phyloP scores from a whole-genome alignment of 2,113 vertebrate genomes.

The Sardina pilchardus region DNA sequence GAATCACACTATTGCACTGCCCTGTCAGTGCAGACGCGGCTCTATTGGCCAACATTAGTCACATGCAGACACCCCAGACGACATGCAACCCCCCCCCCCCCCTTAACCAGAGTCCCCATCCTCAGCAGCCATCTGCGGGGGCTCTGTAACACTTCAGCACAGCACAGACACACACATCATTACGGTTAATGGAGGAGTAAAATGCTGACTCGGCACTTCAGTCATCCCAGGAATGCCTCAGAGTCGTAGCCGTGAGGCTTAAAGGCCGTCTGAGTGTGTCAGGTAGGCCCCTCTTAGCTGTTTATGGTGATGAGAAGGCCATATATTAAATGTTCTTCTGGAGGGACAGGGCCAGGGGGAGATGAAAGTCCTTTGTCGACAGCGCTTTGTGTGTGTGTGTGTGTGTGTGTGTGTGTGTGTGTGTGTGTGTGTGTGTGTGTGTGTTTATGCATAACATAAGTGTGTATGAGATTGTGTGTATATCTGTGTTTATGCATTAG shows the following conservation, averaged over 20 bases:
- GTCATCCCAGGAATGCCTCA: not conserved
- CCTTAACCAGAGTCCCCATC: not conserved
- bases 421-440: conserved; percentile 2
- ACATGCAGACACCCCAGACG: not conserved
- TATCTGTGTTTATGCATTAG: conserved; percentile 3
- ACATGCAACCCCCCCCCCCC: not conserved
- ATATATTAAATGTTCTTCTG: conserved; percentile 54
- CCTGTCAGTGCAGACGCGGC: not conserved
- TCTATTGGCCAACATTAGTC: not conserved
- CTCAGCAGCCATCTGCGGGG: not conserved
- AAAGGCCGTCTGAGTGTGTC: not conserved
- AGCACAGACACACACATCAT: not conserved
- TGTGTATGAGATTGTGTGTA: not conserved
- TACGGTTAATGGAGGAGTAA: not conserved
- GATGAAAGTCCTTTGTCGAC: conserved; percentile 43
- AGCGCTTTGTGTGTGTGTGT: too few species aligned
- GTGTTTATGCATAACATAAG: not conserved
- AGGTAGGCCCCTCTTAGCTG: not conserved
- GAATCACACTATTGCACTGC: not conserved
- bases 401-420: too few species aligned
- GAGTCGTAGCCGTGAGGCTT: not conserved
- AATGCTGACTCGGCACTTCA: not conserved
- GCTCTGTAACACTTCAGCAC: not conserved
- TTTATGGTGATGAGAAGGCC: conserved; percentile 63
- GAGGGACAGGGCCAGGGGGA: conserved; percentile 35